Evolutionary conservation across 1,140 invertebrate genomes (phyloP), one percentile per base, ranked within the genome.

Genomic region (Plectrocnemia conspersa): DNA sequence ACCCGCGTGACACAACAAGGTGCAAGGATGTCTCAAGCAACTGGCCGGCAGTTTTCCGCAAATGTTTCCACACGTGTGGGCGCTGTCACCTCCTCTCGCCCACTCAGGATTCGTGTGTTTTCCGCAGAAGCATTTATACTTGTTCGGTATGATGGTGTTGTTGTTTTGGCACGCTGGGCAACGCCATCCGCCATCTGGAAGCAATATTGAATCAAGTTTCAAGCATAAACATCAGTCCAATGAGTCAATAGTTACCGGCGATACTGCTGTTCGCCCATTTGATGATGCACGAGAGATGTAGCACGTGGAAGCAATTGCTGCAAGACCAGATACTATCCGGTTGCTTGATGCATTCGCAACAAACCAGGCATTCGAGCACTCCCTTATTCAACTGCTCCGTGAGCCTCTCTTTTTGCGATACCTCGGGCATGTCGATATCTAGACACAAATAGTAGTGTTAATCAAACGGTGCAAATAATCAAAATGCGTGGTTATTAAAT

Each of bases 111-210:
- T 83, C 55, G 74, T 69, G 46, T 76, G 64, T 54, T 93, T 91
- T 0, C 88, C 86, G 71, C 91, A 93, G 68, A 91, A 93, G 63
- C 91, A 95, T 10, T 75, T 73, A 67, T 93, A 94, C 15, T 85
- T 78, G 1, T 77, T 73, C 1, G 90, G 91, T 21, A 88, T 73
- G 10, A 76, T 73, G 6, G 77, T 66, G 25, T 79, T 79, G 1
- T 85, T 79, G 65, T 87, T 85, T 65, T 93, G 90, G 67, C 91
- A 95, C 0, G 89, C 89, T 11, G 93, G 94, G 68, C 94, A 98
- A 15, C 93, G 80, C 94, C 94, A 98, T 62, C 84, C 84, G 18
- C 77, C 79, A 38, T 89, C 85, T 80, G 68, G 42, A 67, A 68
- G 16, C 7, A 35, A 23, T 15, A 40, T 41, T 44, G 33, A 32